phyloP scores from a whole-genome alignment of 2,888 invertebrate species.

The Abrostola tripartita region DNA sequence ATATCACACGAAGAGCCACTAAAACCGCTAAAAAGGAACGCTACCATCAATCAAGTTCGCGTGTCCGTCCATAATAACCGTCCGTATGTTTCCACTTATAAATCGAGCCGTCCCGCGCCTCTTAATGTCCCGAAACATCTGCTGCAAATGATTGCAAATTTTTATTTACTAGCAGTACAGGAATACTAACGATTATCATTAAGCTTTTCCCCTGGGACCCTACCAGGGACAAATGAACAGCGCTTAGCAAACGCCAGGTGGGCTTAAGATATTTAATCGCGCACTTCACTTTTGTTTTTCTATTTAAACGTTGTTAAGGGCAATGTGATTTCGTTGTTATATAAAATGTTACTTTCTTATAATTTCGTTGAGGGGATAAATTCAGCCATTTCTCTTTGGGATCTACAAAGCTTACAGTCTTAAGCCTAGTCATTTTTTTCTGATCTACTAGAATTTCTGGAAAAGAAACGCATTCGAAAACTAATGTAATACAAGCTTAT shows the following conservation, averaged over 20 bases:
- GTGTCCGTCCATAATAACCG: constrained; percentile 27
- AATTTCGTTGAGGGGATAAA: no score
- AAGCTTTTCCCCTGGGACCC: constrained; percentile 34
- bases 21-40: constrained; percentile 26
- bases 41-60: constrained; percentile 20
- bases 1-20: constrained; percentile 34
- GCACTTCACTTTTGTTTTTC: constrained; percentile 28
- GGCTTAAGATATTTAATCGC: constrained; percentile 49
- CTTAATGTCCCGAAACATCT: constrained; percentile 69
- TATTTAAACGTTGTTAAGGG: constrained; percentile 12
- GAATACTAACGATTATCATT: constrained; percentile 72
- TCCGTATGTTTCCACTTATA: constrained; percentile 32
- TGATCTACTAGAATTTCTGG: no score
- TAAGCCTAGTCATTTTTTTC: no score
- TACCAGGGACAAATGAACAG: constrained; percentile 49
- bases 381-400: no score
- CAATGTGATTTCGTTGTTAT: background rate
- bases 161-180: constrained; percentile 69
- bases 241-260: constrained; percentile 54
- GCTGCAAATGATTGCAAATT: constrained; percentile 68
- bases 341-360: background rate
- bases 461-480: no score
- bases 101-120: constrained; percentile 59
- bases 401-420: no score
- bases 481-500: no score